These are phyloP conservation scores for Drosophila mayri DNA, from an alignment of 1,140 invertebrate genomes.

Conservation along the genomic window DNA sequence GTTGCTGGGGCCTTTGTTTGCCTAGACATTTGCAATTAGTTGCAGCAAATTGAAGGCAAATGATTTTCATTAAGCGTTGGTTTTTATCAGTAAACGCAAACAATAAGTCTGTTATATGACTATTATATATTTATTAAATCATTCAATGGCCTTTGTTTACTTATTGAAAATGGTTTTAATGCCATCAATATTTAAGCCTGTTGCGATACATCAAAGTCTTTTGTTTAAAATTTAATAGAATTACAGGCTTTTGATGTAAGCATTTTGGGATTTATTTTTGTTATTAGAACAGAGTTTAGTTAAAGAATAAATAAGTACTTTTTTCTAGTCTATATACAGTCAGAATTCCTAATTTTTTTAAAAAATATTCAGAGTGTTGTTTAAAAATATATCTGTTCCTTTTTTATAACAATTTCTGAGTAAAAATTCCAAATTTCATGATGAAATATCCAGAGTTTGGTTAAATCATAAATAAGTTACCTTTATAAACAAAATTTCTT, in stretches of 20 bases:
- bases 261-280: neutral
- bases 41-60: slow-evolving; percentile 70
- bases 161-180: neutral
- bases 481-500: neutral
- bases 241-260: neutral
- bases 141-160: slow-evolving; percentile 8
- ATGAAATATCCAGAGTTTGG: neutral
- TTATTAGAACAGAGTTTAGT: neutral
- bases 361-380: too few relatives aligned
- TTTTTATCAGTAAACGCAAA: slow-evolving; percentile 36
- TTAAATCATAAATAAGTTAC: neutral
- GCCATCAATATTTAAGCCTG: slow-evolving; percentile 7
- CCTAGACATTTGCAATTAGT: slow-evolving; percentile 66
- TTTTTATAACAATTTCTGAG: too few relatives aligned
- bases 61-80: slow-evolving; percentile 50
- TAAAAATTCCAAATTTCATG: too few relatives aligned
- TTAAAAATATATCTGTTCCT: too few relatives aligned
- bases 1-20: slow-evolving; percentile 53
- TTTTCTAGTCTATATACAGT: too few relatives aligned
- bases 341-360: too few relatives aligned
- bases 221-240: neutral
- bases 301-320: neutral
- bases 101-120: slow-evolving; percentile 25
- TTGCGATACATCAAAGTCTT: neutral
- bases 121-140: slow-evolving; percentile 50